Percentiles rank a stretch among this genome's conserved stretches.
Conservation (phyloP, 2,888 invertebrate genomes). For the Ceratothoa steindachneri region DNA sequence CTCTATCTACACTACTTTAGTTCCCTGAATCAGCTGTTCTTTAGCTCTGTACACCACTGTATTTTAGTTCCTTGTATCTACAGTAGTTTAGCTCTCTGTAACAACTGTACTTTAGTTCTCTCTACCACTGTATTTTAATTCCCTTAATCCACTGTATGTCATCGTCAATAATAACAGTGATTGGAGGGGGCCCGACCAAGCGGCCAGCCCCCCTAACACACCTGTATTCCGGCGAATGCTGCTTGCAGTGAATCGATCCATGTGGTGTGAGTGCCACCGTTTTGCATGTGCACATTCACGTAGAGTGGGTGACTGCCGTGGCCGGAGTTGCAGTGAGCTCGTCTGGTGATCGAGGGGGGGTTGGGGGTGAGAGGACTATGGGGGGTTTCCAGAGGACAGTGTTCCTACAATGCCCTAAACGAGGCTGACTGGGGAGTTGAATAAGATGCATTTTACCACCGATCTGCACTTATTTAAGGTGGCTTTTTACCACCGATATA, state of each 20-base stretch:
- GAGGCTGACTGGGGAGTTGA: neutral
- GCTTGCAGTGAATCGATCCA: constrained; percentile 65
- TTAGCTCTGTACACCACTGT: too few species aligned
- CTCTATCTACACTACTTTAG: too few species aligned
- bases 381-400: neutral
- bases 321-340: constrained; percentile 58
- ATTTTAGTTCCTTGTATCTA: too few species aligned
- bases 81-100: too few species aligned
- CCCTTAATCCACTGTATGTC: too few species aligned
- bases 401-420: neutral
- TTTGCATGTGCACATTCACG: constrained; percentile 64
- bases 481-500: neutral
- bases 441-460: neutral
- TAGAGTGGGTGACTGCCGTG: constrained; percentile 61
- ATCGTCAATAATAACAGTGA: too few species aligned
- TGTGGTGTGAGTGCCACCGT: constrained; percentile 59
- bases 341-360: constrained; percentile 53
- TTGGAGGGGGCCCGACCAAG: too few species aligned
- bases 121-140: too few species aligned
- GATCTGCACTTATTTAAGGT: too few species aligned
- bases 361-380: neutral
- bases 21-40: too few species aligned
- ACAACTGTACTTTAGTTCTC: too few species aligned
- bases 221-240: constrained; percentile 54
- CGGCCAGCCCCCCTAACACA: too few species aligned